Percentiles rank a stretch among this genome's conserved stretches.
Evolutionary conservation across 2,113 vertebrate species (phyloP).

Genomic region (Xenotilapia leptura): DNA sequence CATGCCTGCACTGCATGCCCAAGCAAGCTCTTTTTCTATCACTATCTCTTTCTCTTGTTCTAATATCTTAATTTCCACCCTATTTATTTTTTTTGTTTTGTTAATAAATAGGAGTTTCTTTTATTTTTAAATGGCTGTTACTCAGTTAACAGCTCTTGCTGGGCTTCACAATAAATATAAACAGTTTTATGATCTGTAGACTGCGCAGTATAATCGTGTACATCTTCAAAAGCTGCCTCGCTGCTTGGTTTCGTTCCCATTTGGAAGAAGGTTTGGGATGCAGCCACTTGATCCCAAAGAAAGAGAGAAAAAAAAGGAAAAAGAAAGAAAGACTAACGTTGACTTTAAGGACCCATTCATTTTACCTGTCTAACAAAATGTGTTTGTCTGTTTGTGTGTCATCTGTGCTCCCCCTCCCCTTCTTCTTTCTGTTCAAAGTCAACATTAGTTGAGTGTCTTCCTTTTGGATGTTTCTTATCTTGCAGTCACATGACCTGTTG

Average conservation of each 20-base stretch:
- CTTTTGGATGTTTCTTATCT: slow-evolving; percentile 72
- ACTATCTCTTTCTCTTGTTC: slow-evolving; percentile 56
- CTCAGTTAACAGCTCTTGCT: slow-evolving; percentile 19
- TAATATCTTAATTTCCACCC: background rate
- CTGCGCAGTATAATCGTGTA: slow-evolving; percentile 10
- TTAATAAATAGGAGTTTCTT: background rate
- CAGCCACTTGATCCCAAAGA: slow-evolving; percentile 56
- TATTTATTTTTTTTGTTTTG: background rate
- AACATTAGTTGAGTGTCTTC: slow-evolving; percentile 75
- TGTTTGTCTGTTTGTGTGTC: slow-evolving; percentile 69
- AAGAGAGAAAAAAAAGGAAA: slow-evolving; percentile 9
- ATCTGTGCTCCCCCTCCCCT: slow-evolving; percentile 57
- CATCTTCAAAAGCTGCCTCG: slow-evolving; percentile 53
- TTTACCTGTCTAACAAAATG: slow-evolving; percentile 69
- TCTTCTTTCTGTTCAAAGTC: slow-evolving; percentile 68
- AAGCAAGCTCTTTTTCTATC: slow-evolving; percentile 66
- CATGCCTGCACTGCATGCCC: slow-evolving; percentile 76
- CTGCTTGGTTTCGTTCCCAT: slow-evolving; percentile 61
- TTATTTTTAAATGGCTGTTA: slow-evolving; percentile 30
- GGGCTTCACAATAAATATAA: slow-evolving; percentile 40
- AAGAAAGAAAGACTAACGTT: slow-evolving; percentile 68
- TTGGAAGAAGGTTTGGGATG: slow-evolving; percentile 70
- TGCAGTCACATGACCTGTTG: slow-evolving; percentile 69
- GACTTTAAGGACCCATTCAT: slow-evolving; percentile 76
- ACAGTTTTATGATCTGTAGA: slow-evolving; percentile 30